Base-by-base conservation (phyloP, 2,888 invertebrate genomes). In the Nesidiocoris tenuis region DNA sequence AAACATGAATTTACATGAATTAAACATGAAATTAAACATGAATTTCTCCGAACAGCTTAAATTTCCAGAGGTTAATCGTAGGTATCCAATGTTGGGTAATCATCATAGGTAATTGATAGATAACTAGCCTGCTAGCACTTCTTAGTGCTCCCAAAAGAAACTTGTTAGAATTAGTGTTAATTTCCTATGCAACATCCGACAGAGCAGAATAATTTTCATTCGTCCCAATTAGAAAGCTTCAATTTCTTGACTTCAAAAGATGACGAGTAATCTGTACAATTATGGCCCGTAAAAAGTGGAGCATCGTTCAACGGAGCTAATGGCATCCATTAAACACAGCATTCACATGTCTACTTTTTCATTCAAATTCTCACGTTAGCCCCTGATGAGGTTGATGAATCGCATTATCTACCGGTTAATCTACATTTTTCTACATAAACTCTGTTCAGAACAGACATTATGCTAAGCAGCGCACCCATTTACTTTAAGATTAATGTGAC, bases 291-390 rank as follows among this genome's bases (percentile, higher is more conserved):
- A 67, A 56, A 67, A 67, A 67, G 22, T 67, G 55, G 12, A 56
- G 18, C 56, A 23, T 19, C 21, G 17, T 23, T 21, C 12, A 9
- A 12, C 17, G 9, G 59, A n/a, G 59, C 25, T 67, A 67, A 67
- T 67, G 56, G 67, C n/a, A 57, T 16, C 67, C 56, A 67, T 67
- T 67, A 67, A n/a, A 56, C 67, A 67, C 67, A 25, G 55, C 19
- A 19, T n/a, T 67, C 23, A 16, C 67, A 21, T 56, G 67, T 67
- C 19, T 9, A 56, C 9, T 24, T 56, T 67, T 67, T 22, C 67
- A 67, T 67, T 67, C 67, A 67, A 67, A 67, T 67, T 67, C 67
- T 67, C 67, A 67, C 67, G 67, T 67, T 65, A 39, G 65, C 39
- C 12, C 19, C 18, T 67, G 67, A 67, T 67, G 67, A 67, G 67